These are phyloP conservation scores for Nylanderia fulva DNA, from an alignment of 1,140 invertebrate species.

Conservation along the genomic window DNA sequence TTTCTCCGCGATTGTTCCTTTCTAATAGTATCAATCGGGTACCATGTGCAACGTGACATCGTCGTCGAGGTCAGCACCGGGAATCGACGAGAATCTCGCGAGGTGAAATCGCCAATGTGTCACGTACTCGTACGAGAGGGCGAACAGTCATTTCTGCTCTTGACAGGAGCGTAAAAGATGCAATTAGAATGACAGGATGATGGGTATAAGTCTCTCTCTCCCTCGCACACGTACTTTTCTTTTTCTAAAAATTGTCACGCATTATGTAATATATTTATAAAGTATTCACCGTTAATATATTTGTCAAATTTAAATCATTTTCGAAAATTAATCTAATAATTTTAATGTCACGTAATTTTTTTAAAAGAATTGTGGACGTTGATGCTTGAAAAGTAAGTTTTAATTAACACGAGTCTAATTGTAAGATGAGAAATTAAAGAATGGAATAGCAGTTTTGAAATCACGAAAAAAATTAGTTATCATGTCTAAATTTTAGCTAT, in stretches of 20 bases:
- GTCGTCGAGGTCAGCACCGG: constrained; percentile 41
- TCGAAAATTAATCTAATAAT: not conserved
- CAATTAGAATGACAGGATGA: not conserved
- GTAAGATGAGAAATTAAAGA: not conserved
- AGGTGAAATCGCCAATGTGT: constrained; percentile 49
- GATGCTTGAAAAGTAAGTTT: not conserved
- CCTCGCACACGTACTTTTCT: not conserved
- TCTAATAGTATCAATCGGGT: constrained; percentile 16
- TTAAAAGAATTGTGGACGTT: too few species aligned
- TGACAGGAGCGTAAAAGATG: not conserved
- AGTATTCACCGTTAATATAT: not conserved
- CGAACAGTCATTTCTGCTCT: not conserved
- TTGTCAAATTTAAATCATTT: not conserved
- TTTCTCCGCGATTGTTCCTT: constrained; percentile 1
- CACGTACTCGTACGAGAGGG: constrained; percentile 35
- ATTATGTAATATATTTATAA: not conserved
- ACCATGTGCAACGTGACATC: not conserved
- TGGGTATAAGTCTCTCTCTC: too few species aligned
- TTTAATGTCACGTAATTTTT: not conserved
- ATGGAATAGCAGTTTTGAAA: too few species aligned
- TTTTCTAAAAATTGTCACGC: not conserved
- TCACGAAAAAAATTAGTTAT: too few species aligned
- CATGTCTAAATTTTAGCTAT: too few species aligned
- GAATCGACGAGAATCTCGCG: constrained; percentile 30
- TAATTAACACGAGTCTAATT: not conserved